A percentile compares a stretch with the other conserved stretches of the same genome.
phyloP scores from a whole-genome alignment of 2,888 invertebrate species.

The Dolichomitus sp. region DNA sequence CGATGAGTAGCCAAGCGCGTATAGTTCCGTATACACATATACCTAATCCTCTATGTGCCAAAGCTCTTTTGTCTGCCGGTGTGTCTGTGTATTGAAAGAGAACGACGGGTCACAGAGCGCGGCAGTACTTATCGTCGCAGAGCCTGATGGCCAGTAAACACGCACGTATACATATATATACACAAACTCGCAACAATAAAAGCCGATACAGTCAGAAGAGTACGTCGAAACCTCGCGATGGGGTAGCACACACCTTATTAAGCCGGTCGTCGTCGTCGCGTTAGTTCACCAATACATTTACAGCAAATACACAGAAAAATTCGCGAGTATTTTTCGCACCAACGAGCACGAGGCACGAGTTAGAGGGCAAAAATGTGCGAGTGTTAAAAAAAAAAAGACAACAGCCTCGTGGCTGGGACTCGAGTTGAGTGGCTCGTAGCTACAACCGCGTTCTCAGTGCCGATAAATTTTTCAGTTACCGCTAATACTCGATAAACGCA shows the following conservation, averaged over 20 bases:
- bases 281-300: not conserved
- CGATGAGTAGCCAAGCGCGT: not conserved
- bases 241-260: constrained; percentile 4
- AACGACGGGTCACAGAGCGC: constrained; percentile 48
- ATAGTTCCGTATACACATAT: constrained; percentile 13
- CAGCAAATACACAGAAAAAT: not conserved
- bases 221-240: not conserved
- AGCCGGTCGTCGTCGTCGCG: not conserved
- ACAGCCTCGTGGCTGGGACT: not conserved
- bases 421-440: not conserved
- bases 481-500: constrained; percentile 56
- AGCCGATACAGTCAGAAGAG: constrained; percentile 3
- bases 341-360: not conserved
- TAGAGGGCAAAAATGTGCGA: constrained; percentile 1
- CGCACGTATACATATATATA: constrained; percentile 60
- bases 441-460: not conserved
- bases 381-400: not conserved
- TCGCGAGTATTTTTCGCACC: not conserved
- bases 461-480: constrained; percentile 63
- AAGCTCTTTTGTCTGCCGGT: constrained; percentile 35
- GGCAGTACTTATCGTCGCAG: constrained; percentile 69
- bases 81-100: constrained; percentile 2
- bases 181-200: constrained; percentile 42
- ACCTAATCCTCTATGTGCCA: constrained; percentile 48
- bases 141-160: constrained; percentile 70